Evolutionary conservation across 2,888 invertebrate genomes (phyloP), one percentile per base, ranked within the genome.

Genomic region (Trichopoda pennipes): DNA sequence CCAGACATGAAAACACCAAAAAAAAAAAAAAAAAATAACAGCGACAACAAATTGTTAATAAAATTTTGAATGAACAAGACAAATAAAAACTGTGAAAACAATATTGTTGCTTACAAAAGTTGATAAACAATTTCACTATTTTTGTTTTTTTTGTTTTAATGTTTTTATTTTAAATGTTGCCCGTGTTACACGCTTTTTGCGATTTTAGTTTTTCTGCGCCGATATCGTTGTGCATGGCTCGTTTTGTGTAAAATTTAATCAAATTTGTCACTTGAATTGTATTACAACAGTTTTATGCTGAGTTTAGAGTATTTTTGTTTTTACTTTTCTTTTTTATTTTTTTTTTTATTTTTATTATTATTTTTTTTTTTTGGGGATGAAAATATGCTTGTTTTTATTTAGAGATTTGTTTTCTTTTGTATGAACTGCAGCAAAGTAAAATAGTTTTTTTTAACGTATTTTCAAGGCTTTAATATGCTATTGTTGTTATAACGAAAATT

Each of bases 211-310:
- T 38, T 6, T 38, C 12, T 38, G 38, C 38, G 12, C 12, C 12
- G 12, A 12, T 38, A 12, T 10, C 6, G 49, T 38, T 58, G 32
- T 14, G 8, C 44, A 60, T 70, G 70, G 38, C 60, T 75, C 61
- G 75, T 79, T 72, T 79, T 79, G 70, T 68, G 66, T 53, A 63
- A 79, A 79, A 61, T 79, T 82, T 79, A 76, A 79, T 76, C 70
- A 75, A 79, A 82, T 75, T 79, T 79, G 75, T 72, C 79, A 79
- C 77, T 81, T 58, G 73, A 77, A 51, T 74, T 81, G 68, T 61
- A 69, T 77, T 61, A 72, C 66, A 68, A 35, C 58, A 72, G 47
- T 61, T 76, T 70, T 63, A 49, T 63, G 58, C 58, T 19, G 49
- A 60, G 10, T 53, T 19, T 68, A 38, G 9, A 44, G 6, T 17